These are phyloP conservation scores for Dryobota labecula DNA, from an alignment of 2,888 invertebrate genomes.

Conservation along the genomic window DNA sequence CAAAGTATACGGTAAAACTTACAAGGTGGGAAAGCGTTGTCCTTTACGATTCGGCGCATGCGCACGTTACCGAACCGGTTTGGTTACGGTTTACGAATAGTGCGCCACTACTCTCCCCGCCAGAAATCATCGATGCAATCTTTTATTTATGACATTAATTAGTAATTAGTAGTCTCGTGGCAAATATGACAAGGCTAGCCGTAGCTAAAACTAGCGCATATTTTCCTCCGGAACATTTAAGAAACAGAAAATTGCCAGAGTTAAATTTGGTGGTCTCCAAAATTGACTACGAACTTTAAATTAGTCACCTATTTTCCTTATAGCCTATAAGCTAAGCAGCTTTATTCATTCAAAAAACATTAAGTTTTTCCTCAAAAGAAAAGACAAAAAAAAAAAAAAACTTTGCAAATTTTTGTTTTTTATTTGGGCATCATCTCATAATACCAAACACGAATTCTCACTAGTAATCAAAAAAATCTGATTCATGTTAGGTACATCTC, in stretches of 20 bases:
- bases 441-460: neutral
- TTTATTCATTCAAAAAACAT: neutral
- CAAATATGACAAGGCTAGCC: constrained; percentile 15
- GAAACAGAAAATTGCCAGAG: neutral
- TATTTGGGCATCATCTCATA: neutral
- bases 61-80: constrained; percentile 48
- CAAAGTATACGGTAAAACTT: constrained; percentile 17
- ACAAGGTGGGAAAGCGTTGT: constrained; percentile 43
- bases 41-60: constrained; percentile 43
- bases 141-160: constrained; percentile 25
- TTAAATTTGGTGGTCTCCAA: neutral
- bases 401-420: no score
- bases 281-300: neutral
- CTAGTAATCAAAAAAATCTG: neutral
- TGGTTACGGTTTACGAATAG: constrained; percentile 33
- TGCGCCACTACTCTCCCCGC: neutral
- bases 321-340: no score
- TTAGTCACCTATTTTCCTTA: constrained; percentile 1
- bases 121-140: constrained; percentile 22
- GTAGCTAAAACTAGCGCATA: neutral
- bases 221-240: neutral
- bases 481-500: neutral
- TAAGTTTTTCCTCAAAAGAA: neutral
- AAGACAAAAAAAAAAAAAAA: neutral
- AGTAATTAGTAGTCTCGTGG: neutral